These are phyloP conservation scores for Lampris incognitus DNA, from an alignment of 2,113 vertebrate species.

Conservation along the genomic window DNA sequence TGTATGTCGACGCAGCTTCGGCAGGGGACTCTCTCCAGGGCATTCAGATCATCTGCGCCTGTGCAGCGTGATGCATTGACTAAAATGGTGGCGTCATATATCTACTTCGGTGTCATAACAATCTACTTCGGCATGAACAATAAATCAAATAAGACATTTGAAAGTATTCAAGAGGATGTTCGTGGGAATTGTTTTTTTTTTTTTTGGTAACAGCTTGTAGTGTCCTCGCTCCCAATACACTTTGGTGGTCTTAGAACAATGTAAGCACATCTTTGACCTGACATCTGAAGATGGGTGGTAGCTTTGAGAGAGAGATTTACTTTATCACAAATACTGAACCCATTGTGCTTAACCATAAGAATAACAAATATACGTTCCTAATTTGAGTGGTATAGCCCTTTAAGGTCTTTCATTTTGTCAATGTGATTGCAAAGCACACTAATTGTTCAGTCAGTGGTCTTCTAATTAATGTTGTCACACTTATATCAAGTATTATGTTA, in stretches of 20 bases:
- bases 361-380: not conserved
- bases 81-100: no score
- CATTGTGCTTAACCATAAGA: not conserved
- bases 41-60: slow-evolving; percentile 81
- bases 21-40: slow-evolving; percentile 78
- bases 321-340: not conserved
- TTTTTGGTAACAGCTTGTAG: no score
- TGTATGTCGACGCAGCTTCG: slow-evolving; percentile 80
- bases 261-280: no score
- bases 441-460: not conserved
- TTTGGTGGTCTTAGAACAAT: no score
- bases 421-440: not conserved
- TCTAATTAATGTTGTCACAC: not conserved
- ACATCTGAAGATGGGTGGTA: no score
- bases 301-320: not conserved
- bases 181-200: no score
- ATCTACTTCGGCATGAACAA: no score
- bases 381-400: not conserved
- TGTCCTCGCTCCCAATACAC: no score
- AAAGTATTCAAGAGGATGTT: no score
- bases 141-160: no score
- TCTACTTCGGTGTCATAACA: no score
- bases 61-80: slow-evolving; percentile 40
- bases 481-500: not conserved
- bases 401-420: not conserved